These are phyloP conservation scores for Podargus strigoides DNA, from an alignment of 2,797 vertebrate genomes.

Conservation along the genomic window DNA sequence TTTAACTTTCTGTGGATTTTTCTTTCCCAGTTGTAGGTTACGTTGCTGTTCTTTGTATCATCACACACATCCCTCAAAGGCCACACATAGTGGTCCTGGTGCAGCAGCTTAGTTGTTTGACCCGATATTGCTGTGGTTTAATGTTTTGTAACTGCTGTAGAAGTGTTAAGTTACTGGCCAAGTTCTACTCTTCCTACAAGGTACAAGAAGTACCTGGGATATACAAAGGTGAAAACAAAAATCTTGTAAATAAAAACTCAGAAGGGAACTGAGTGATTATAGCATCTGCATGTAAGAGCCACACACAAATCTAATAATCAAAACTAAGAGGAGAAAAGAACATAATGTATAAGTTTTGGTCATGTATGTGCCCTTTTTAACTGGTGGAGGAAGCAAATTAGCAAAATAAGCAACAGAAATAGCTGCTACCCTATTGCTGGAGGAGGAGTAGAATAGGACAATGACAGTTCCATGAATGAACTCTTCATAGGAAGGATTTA, in stretches of 20 bases:
- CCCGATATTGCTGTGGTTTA: not conserved
- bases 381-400: not conserved
- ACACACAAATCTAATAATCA: not conserved
- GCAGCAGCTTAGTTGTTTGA: not conserved
- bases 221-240: not conserved
- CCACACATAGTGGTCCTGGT: not conserved
- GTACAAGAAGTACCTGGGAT: not conserved
- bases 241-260: not conserved
- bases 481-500: not conserved
- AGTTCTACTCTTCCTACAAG: not conserved
- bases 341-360: not conserved
- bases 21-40: not conserved
- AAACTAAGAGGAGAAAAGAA: not conserved
- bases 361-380: not conserved
- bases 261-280: not conserved
- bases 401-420: not conserved
- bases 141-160: not conserved
- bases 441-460: not conserved
- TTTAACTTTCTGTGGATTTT: not conserved
- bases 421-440: not conserved
- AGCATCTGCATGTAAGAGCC: not conserved
- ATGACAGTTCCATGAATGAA: not conserved
- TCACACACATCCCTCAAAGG: not conserved
- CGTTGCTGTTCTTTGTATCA: not conserved
- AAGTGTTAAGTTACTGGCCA: not conserved